These are phyloP conservation scores for Bucorvus abyssinicus DNA, from an alignment of 2,797 vertebrate species.

Conservation along the genomic window DNA sequence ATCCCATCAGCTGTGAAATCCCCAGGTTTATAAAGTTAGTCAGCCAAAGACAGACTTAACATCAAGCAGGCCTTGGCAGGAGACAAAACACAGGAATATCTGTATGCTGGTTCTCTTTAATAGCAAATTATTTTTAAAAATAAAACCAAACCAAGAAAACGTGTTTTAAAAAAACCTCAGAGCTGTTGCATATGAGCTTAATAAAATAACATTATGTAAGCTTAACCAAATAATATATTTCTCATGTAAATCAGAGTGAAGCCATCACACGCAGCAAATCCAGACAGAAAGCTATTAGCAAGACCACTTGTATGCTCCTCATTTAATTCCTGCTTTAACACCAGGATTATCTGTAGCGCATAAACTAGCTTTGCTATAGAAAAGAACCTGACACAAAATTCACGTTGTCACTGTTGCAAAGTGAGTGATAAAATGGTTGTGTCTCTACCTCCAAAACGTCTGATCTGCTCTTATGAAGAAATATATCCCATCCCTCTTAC, in stretches of 20 bases:
- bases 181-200: background rate
- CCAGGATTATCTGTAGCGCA: background rate
- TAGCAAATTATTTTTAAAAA: background rate
- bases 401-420: background rate
- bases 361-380: background rate
- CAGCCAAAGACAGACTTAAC: background rate
- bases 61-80: background rate
- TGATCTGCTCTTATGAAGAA: background rate
- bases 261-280: background rate
- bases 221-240: background rate
- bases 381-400: background rate
- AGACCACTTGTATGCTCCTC: background rate
- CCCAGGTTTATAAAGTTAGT: background rate
- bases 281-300: background rate
- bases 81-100: background rate
- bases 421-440: background rate
- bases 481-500: background rate
- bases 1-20: background rate
- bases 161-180: background rate
- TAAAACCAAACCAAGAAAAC: background rate
- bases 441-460: background rate
- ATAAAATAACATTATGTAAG: background rate
- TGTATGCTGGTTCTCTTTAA: background rate
- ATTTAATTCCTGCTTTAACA: background rate
- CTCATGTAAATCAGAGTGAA: background rate